Evolutionary conservation across 2,888 invertebrate species (phyloP).

Genomic region (Prosapia bicincta): DNA sequence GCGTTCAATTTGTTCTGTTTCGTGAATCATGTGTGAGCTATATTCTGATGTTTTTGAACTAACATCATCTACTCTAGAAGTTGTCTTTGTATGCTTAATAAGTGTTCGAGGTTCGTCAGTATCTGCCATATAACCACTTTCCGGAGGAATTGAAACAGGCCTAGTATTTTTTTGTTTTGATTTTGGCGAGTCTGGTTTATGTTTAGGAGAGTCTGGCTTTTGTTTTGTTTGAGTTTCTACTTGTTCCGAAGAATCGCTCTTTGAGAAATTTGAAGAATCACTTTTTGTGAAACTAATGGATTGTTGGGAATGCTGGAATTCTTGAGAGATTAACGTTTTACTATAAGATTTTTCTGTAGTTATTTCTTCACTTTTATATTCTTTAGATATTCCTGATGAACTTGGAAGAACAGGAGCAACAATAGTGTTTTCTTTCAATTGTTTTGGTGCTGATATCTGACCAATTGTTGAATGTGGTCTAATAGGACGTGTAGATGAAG

Average conservation of each 20-base stretch:
- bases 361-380: constrained; percentile 44
- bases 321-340: constrained; percentile 37
- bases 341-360: constrained; percentile 39
- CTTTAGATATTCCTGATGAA: constrained; percentile 38
- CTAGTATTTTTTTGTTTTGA: constrained; percentile 48
- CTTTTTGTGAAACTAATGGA: constrained; percentile 43
- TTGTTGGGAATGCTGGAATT: constrained; percentile 42
- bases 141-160: constrained; percentile 45
- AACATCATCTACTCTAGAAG: background rate
- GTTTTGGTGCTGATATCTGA: constrained; percentile 53
- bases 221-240: constrained; percentile 43
- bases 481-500: constrained; percentile 44
- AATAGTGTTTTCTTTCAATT: constrained; percentile 55
- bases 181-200: constrained; percentile 52
- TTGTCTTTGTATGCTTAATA: background rate
- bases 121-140: constrained; percentile 67
- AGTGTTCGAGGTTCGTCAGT: constrained; percentile 55
- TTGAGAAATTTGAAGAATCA: constrained; percentile 47
- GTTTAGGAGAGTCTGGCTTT: constrained; percentile 42
- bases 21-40: background rate
- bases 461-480: constrained; percentile 55
- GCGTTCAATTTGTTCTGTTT: background rate
- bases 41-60: background rate
- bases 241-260: constrained; percentile 48
- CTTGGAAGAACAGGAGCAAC: constrained; percentile 44